phyloP scores from a whole-genome alignment of 2,113 vertebrate species.

The Neoarius graeffei region DNA sequence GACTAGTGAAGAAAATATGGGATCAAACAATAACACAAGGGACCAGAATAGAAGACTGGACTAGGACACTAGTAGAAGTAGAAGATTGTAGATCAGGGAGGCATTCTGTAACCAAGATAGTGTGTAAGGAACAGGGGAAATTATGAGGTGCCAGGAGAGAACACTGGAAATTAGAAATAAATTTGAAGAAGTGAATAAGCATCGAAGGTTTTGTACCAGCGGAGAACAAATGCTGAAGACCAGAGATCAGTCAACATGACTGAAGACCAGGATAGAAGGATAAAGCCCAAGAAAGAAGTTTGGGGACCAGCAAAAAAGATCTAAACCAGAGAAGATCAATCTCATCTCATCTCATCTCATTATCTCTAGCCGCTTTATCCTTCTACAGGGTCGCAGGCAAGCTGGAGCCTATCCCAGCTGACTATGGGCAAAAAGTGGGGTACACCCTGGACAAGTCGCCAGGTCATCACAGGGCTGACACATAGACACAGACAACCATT shows the following conservation, averaged over 20 bases:
- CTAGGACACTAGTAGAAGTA: neutral
- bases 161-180: neutral
- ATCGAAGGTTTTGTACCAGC: neutral
- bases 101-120: neutral
- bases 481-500: too few species aligned
- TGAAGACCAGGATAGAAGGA: neutral
- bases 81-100: neutral
- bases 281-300: neutral
- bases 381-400: too few species aligned
- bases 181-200: neutral
- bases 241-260: neutral
- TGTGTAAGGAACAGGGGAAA: neutral
- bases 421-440: too few species aligned
- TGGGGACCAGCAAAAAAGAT: neutral
- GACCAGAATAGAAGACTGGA: neutral
- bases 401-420: too few species aligned
- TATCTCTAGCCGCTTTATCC: too few species aligned
- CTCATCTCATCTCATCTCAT: too few species aligned
- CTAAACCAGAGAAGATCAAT: neutral
- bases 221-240: neutral
- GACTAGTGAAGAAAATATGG: neutral
- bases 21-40: neutral
- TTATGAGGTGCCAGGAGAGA: neutral
- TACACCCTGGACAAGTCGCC: too few species aligned
- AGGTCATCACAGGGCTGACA: too few species aligned